Conservation (phyloP, 2,888 invertebrate genomes). For the Sphinx pinastri region DNA sequence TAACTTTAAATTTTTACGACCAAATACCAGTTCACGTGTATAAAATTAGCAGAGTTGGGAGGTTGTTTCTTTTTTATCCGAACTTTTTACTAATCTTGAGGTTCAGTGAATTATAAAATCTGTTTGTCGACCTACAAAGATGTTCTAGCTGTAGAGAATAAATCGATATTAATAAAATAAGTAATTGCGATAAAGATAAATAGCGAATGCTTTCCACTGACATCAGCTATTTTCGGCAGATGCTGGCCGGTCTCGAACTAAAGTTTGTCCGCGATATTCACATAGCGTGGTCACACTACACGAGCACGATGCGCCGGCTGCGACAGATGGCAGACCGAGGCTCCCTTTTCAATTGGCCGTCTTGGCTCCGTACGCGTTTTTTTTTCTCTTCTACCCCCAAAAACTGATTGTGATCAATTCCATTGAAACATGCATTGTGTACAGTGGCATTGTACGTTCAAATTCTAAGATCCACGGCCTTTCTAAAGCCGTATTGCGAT, state of each 20-base stretch:
- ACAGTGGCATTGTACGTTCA: conserved; percentile 58
- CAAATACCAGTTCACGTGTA: conserved; percentile 19
- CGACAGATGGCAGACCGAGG: conserved; percentile 66
- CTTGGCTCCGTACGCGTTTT: conserved; percentile 61
- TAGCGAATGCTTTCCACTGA: too few species aligned
- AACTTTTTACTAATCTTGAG: too few species aligned
- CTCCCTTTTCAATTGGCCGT: conserved; percentile 79
- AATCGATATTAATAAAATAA: too few species aligned
- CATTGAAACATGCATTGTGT: conserved; percentile 69
- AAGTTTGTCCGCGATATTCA: conserved; percentile 43
- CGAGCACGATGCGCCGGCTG: conserved; percentile 57
- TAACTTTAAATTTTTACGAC: conserved; percentile 48
- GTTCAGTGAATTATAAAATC: too few species aligned
- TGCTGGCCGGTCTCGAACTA: neutral
- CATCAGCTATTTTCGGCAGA: too few species aligned
- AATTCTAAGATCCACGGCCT: conserved; percentile 61
- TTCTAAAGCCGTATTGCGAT: conserved; percentile 69
- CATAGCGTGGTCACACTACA: conserved; percentile 59
- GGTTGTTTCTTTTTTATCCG: conserved; percentile 1
- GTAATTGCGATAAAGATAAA: too few species aligned
- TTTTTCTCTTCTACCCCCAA: conserved; percentile 45
- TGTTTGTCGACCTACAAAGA: too few species aligned
- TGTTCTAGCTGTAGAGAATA: too few species aligned
- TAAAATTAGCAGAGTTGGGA: conserved; percentile 33
- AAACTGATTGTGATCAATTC: conserved; percentile 73